Conservation (phyloP, 2,113 vertebrate genomes). For the Pycnonotus jocosus region DNA sequence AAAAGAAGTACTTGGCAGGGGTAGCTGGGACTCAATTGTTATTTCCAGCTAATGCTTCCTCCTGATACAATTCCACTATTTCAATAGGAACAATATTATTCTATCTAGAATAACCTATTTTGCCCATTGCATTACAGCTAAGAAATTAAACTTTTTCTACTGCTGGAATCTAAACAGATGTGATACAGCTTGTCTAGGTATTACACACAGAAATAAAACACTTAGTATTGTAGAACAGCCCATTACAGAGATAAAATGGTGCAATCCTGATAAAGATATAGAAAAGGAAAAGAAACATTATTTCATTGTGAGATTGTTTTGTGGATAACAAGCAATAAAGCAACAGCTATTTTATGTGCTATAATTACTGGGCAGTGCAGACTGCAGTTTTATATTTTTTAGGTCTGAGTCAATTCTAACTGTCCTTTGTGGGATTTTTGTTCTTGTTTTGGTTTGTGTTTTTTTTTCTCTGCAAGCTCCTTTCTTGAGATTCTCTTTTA, state of each 20-base stretch:
- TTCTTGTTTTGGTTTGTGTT: not conserved
- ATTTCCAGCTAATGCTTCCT: not conserved
- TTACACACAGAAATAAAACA: slow-evolving; percentile 39
- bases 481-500: not conserved
- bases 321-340: slow-evolving; percentile 4
- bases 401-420: not conserved
- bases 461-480: not conserved
- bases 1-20: not conserved
- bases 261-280: slow-evolving; percentile 6
- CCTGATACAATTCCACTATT: not conserved
- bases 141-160: slow-evolving; percentile 48
- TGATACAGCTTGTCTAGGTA: slow-evolving; percentile 36
- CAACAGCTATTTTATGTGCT: not conserved
- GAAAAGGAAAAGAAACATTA: not conserved
- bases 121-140: not conserved
- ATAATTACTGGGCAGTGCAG: not conserved
- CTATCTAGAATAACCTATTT: slow-evolving; percentile 21
- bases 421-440: not conserved
- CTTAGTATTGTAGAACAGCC: not conserved
- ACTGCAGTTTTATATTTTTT: not conserved
- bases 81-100: not conserved
- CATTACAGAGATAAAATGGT: slow-evolving; percentile 36
- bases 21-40: not conserved
- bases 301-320: slow-evolving; percentile 13
- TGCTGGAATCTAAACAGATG: slow-evolving; percentile 51